Evolutionary conservation across 2,113 vertebrate species (phyloP), one percentile per base, ranked within the genome.

Genomic region (human (Homo sapiens)): DNA sequence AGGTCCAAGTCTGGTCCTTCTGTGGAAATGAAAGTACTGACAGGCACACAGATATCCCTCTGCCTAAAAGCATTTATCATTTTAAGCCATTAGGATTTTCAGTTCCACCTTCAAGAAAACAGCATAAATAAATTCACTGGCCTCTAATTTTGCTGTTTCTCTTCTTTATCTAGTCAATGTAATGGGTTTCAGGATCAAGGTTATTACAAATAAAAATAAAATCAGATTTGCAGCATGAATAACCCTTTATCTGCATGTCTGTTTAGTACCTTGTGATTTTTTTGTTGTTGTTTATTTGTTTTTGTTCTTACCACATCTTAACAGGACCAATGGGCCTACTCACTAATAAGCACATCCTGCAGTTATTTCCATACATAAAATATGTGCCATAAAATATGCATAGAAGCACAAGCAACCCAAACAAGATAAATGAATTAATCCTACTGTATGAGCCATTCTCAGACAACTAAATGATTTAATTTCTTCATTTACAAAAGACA

Each of bases 121-220:
- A 64, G 30, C 35, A 57, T 52, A 11, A 25, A 57, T 27, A 32
- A 55, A 38, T 75, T 55, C 32, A 86, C 5, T 35, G 10, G 3
- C 17, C n/a, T 93, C 61, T 32, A 38, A 64, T 93, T 93, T 89
- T 80, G 9, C 22, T 55, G 20, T 35, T 32, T 61, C 84, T 48
- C 75, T 38, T 68, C n/a, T 75, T 86, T 94, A 25, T 8, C 38
- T 84, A 16, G 3, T 27, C 57, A 59, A 16, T 35, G 11, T 50
- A 83, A 72, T 32, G 55, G 18, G 38, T 45, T 73, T 93, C 38
- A 73, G 64, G 38, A 86, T 23, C 3, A 30, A 55, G 13, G 13
- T 93, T 48, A 86, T 14, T 35, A 84, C 35, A 95, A 90, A 95
- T 66, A 80, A 85, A 84, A 81, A 25, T n/a, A 48, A 85, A 81